These are phyloP conservation scores for Psix sp. DNA, from an alignment of 1,140 invertebrate genomes.

Conservation along the genomic window DNA sequence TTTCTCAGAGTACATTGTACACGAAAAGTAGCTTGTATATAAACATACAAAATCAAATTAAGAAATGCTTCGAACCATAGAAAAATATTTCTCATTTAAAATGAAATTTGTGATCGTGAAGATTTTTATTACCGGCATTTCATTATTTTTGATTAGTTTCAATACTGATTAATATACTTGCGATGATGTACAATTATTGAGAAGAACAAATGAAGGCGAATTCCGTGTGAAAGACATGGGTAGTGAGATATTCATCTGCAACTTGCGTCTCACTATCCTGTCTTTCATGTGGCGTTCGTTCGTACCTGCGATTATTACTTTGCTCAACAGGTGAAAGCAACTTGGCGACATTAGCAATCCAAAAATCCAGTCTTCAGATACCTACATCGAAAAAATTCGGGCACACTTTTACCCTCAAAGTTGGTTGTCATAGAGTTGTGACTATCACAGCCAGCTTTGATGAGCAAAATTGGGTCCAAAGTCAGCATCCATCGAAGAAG, in stretches of 20 bases:
- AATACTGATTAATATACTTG: neutral
- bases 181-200: constrained; percentile 2
- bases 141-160: neutral
- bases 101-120: too few relatives aligned
- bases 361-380: neutral
- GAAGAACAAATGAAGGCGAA: constrained; percentile 40
- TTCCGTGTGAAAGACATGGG: constrained; percentile 92
- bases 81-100: too few relatives aligned
- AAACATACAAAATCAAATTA: too few relatives aligned
- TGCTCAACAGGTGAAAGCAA: constrained; percentile 2
- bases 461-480: constrained; percentile 81
- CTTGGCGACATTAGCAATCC: neutral
- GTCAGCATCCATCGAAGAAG: constrained; percentile 49
- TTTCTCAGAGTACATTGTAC: too few relatives aligned
- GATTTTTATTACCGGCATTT: too few relatives aligned
- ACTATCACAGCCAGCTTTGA: constrained; percentile 92
- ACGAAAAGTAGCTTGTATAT: too few relatives aligned
- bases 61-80: too few relatives aligned
- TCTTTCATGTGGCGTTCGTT: constrained; percentile 86
- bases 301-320: constrained; percentile 8
- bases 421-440: constrained; percentile 85
- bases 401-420: constrained; percentile 82
- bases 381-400: constrained; percentile 34
- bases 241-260: constrained; percentile 89
- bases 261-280: constrained; percentile 93